phyloP scores from a whole-genome alignment of 2,797 vertebrate genomes.

The Danio aesculapii region DNA sequence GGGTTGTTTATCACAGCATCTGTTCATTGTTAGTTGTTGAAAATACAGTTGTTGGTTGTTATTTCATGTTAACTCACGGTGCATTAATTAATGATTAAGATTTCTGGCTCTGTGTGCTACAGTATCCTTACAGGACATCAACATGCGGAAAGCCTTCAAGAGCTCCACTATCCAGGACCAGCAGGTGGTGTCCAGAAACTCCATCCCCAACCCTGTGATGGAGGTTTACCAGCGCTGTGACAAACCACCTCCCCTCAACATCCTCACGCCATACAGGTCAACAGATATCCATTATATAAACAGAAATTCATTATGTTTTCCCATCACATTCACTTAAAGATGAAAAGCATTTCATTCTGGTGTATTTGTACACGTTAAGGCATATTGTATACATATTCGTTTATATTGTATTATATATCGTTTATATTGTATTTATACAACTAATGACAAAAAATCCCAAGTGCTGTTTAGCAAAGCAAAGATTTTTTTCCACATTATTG shows the following conservation, averaged over 20 bases:
- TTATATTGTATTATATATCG: too few relatives aligned
- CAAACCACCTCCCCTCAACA: constrained; percentile 70
- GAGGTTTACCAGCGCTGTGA: constrained; percentile 81
- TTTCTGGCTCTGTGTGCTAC: constrained; percentile 25
- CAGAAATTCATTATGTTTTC: neutral
- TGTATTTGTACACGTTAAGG: neutral
- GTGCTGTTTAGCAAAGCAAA: too few relatives aligned
- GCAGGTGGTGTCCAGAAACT: constrained; percentile 80
- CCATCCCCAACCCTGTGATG: constrained; percentile 79
- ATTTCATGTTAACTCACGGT: too few relatives aligned
- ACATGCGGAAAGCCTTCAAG: constrained; percentile 85
- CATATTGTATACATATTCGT: too few relatives aligned
- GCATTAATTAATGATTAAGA: neutral
- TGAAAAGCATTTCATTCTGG: neutral
- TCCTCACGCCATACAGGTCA: constrained; percentile 60
- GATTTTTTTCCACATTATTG: too few relatives aligned
- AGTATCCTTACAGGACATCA: constrained; percentile 85
- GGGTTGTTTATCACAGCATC: too few relatives aligned
- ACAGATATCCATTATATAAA: neutral
- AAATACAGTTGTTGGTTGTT: too few relatives aligned
- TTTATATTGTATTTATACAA: too few relatives aligned
- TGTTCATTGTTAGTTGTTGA: too few relatives aligned
- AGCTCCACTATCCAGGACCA: constrained; percentile 84
- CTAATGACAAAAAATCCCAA: too few relatives aligned
- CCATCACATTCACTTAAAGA: neutral